phyloP scores from a whole-genome alignment of 1,140 invertebrate species.

The Doryteuthis pealeii region DNA sequence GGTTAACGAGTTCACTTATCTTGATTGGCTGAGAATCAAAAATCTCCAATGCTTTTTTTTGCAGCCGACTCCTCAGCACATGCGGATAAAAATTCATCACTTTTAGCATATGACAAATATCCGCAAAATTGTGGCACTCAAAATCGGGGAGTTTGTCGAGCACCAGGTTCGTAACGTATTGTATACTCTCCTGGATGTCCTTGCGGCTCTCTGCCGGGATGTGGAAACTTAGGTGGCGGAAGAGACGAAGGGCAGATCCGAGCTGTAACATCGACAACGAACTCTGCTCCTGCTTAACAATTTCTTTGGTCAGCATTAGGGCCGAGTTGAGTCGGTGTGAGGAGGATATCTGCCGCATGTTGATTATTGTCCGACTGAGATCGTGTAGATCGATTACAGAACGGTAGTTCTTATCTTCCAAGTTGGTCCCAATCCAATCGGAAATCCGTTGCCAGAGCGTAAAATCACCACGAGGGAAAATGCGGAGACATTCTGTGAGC shows the following conservation, averaged over 20 bases:
- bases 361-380: neutral
- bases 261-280: neutral
- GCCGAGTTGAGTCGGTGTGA: neutral
- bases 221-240: neutral
- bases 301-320: neutral
- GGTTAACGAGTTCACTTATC: constrained; percentile 1
- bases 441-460: neutral
- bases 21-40: neutral
- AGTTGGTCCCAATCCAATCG: neutral
- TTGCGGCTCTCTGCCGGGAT: neutral
- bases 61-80: neutral
- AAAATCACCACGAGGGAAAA: constrained; percentile 1
- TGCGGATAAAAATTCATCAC: neutral
- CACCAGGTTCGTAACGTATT: neutral
- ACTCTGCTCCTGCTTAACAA: neutral
- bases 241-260: neutral
- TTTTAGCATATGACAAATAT: neutral
- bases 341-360: neutral
- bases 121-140: neutral
- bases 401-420: neutral
- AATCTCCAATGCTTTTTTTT: neutral
- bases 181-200: neutral
- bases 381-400: neutral
- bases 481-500: neutral
- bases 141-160: neutral